Evolutionary conservation across 2,113 vertebrate species (phyloP).

Genomic region (Amblyornis subalaris): DNA sequence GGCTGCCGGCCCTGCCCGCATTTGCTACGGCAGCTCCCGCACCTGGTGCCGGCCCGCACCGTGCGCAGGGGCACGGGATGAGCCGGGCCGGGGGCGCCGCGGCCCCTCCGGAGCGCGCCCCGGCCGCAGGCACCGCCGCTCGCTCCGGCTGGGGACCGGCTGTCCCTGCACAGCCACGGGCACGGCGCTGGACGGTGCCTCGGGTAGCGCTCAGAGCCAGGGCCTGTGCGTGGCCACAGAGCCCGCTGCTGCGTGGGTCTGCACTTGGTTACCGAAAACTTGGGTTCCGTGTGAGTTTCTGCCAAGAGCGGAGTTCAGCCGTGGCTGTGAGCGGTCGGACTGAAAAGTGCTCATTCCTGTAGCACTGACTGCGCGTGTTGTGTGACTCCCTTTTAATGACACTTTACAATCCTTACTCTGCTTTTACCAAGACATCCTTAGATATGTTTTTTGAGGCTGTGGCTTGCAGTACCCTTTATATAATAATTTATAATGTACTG

Average conservation of each 20-base stretch:
- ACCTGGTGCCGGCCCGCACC: neutral
- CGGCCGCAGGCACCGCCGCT: neutral
- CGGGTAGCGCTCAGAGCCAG: neutral
- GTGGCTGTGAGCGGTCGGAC: neutral
- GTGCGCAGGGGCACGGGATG: neutral
- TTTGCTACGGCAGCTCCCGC: neutral
- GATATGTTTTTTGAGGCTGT: neutral
- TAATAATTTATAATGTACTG: neutral
- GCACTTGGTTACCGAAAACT: neutral
- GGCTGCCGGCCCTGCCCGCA: neutral
- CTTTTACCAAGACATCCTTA: neutral
- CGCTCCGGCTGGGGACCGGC: neutral
- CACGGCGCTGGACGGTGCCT: neutral
- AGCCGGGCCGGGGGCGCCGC: neutral
- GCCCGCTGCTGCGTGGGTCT: neutral
- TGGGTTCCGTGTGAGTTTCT: neutral
- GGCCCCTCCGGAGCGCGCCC: neutral
- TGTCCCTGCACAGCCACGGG: fast-evolving
- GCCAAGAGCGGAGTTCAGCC: neutral
- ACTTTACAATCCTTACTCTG: neutral
- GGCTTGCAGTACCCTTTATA: neutral
- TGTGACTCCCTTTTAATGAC: neutral
- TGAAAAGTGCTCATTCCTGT: neutral
- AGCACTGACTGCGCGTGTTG: fast-evolving
- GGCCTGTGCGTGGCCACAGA: neutral